Percentiles rank a stretch among this genome's conserved stretches.
Evolutionary conservation across 2,888 invertebrate genomes (phyloP).

Genomic region (Disparrhopalites patrizii): DNA sequence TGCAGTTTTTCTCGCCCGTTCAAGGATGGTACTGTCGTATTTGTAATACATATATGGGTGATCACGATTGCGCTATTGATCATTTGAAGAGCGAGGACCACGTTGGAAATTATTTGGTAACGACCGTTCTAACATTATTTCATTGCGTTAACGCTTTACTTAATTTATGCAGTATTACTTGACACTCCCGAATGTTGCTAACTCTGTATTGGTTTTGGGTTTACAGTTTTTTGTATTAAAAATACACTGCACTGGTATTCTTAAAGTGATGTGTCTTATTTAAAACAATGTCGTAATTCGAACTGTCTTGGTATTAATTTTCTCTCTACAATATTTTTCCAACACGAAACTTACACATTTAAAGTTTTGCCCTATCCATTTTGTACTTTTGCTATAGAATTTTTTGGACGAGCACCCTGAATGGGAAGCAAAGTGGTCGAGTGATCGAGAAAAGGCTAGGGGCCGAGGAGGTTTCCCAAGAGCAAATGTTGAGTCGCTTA

Average conservation of each 20-base stretch:
- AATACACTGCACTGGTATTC: not conserved
- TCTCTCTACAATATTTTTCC: not conserved
- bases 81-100: conserved; percentile 77
- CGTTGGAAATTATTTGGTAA: conserved; percentile 73
- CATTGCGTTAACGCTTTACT: not conserved
- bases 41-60: conserved; percentile 82
- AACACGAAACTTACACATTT: not conserved
- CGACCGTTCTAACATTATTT: too few relatives aligned
- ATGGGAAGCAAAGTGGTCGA: conserved; percentile 83
- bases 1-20: conserved; percentile 81
- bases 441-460: conserved; percentile 70
- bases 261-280: not conserved
- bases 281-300: not conserved
- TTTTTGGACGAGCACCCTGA: conserved; percentile 79
- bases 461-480: conserved; percentile 54
- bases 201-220: conserved; percentile 10
- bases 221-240: not conserved
- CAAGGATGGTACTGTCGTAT: conserved; percentile 87
- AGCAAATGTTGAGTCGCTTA: conserved; percentile 34
- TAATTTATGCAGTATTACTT: too few relatives aligned
- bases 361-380: too few relatives aligned
- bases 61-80: conserved; percentile 79
- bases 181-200: not conserved
- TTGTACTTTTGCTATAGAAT: conserved; percentile 56
- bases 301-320: conserved; percentile 4